Conservation (phyloP, 2,113 vertebrate species). For the Cyprinus carpio region DNA sequence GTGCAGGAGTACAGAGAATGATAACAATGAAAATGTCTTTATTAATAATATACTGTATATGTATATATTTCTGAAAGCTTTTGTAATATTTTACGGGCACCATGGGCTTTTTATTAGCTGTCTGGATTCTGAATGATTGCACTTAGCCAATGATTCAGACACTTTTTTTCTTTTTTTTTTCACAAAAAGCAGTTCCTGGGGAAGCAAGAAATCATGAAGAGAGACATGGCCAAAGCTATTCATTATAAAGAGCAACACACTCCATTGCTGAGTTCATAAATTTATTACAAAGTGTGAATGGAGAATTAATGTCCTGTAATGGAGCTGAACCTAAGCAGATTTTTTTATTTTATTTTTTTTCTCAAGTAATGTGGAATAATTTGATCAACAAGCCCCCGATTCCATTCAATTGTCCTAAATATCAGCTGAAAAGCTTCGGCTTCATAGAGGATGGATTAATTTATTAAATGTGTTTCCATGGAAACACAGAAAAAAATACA, state of each 20-base stretch:
- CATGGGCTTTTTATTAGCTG: slow-evolving; percentile 29
- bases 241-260: slow-evolving; percentile 23
- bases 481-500: background rate
- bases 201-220: slow-evolving; percentile 29
- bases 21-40: slow-evolving; percentile 11
- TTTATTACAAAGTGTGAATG: slow-evolving; percentile 28
- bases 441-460: background rate
- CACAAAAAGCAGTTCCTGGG: slow-evolving; percentile 9
- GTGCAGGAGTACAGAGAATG: background rate
- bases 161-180: background rate
- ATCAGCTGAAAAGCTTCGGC: background rate
- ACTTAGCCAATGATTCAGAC: slow-evolving; percentile 35
- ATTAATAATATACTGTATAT: background rate
- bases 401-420: background rate
- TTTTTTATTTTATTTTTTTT: no score
- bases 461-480: background rate
- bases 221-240: slow-evolving; percentile 13
- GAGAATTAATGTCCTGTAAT: slow-evolving; percentile 33
- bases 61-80: background rate
- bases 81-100: background rate
- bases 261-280: slow-evolving; percentile 42
- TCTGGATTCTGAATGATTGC: slow-evolving; percentile 44
- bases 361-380: background rate
- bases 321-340: background rate
- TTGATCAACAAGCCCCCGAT: background rate